phyloP scores from a whole-genome alignment of 2,113 vertebrate genomes.

The Azemiops feae region DNA sequence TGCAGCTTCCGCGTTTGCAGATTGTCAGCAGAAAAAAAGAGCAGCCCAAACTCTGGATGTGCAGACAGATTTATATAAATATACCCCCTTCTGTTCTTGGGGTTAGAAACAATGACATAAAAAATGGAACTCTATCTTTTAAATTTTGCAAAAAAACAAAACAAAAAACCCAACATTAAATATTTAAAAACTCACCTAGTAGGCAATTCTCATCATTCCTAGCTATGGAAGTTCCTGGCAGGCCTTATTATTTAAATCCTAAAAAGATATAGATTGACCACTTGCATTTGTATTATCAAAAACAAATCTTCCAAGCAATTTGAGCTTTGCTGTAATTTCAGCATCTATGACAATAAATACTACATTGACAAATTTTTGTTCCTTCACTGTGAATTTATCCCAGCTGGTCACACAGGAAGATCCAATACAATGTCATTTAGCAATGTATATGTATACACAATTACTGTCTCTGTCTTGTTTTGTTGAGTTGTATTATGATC shows the following conservation, averaged over 20 bases:
- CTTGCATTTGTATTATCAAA: constrained; percentile 23
- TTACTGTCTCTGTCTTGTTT: background rate
- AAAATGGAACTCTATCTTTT: background rate
- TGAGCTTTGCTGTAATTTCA: constrained; percentile 32
- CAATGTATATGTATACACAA: background rate
- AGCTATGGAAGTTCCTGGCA: background rate
- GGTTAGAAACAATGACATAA: background rate
- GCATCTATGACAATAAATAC: constrained; percentile 4
- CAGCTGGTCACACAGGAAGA: background rate
- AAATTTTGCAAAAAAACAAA: background rate
- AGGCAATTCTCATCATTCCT: background rate
- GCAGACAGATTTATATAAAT: background rate
- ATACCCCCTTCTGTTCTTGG: background rate
- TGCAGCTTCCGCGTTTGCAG: background rate
- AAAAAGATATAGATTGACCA: constrained; percentile 34
- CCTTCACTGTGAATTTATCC: background rate
- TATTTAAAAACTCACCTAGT: background rate
- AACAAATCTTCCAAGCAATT: constrained; percentile 44
- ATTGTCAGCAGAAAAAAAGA: background rate
- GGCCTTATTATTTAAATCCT: background rate
- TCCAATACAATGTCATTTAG: background rate
- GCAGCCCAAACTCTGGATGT: background rate
- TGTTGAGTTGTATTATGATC: background rate
- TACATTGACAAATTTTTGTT: background rate
- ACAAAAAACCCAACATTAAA: background rate